Percentiles rank a stretch among this genome's conserved stretches.
Evolutionary conservation across 2,113 vertebrate genomes (phyloP).

Genomic region (Entomyzon cyanotis): DNA sequence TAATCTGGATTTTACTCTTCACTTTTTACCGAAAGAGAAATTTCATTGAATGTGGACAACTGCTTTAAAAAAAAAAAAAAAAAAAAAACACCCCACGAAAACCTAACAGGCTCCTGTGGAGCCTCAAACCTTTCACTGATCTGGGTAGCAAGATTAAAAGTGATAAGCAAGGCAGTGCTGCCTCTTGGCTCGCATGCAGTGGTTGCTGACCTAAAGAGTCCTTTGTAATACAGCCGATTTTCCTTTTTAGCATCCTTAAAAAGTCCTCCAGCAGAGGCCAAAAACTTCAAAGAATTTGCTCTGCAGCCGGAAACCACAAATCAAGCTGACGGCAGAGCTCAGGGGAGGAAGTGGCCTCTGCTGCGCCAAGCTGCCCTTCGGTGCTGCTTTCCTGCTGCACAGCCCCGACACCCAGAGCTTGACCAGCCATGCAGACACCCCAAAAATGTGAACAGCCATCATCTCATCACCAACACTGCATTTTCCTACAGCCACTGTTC

Average conservation of each 20-base stretch:
- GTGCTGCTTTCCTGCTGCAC: not conserved
- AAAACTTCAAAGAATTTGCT: slow-evolving; percentile 62
- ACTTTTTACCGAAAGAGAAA: not conserved
- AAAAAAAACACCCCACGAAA: not conserved
- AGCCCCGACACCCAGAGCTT: not conserved
- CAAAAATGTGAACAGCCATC: accelerated
- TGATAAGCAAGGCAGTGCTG: not conserved
- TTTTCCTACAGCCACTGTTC: not conserved
- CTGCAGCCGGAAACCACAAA: slow-evolving; percentile 60
- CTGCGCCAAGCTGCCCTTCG: not conserved
- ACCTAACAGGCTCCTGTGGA: not conserved
- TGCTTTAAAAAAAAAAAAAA: not conserved
- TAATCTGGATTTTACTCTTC: not conserved
- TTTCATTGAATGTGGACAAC: not conserved
- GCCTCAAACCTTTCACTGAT: not conserved
- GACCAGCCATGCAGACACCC: not conserved
- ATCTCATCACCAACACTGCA: accelerated
- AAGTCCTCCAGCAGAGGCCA: slow-evolving; percentile 37
- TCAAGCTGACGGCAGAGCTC: slow-evolving; percentile 50
- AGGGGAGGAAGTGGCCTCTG: slow-evolving; percentile 51
- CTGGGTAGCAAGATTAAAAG: not conserved
- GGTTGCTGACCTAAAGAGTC: slow-evolving; percentile 20
- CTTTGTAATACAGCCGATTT: slow-evolving; percentile 26
- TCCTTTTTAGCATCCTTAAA: slow-evolving; percentile 40
- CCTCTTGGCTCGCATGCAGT: not conserved